Evolutionary conservation across 2,888 invertebrate species (phyloP).

Genomic region (Opisthograptis luteolata): DNA sequence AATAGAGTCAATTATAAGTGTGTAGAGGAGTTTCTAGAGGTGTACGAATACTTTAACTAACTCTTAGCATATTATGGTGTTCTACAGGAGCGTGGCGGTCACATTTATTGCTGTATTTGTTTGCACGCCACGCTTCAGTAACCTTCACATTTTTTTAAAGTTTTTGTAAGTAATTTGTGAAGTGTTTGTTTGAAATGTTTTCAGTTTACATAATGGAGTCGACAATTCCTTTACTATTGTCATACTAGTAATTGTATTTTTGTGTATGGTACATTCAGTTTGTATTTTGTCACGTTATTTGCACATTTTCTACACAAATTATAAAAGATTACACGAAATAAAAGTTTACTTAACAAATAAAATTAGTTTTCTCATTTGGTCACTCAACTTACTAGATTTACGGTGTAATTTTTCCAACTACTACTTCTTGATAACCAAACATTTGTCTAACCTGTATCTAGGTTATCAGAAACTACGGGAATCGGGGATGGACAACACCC

Average conservation of each 20-base stretch:
- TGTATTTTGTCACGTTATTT: slow-evolving; percentile 71
- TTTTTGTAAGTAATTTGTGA: background rate
- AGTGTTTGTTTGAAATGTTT: slow-evolving; percentile 5
- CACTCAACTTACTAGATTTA: background rate
- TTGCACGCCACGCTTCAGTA: background rate
- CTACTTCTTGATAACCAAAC: no score
- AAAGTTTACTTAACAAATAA: slow-evolving; percentile 62
- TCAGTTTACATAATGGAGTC: slow-evolving; percentile 28
- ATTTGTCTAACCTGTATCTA: no score
- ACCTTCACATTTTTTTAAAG: background rate
- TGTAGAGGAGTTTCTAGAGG: no score
- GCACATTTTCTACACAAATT: slow-evolving; percentile 80
- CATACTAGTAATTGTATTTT: slow-evolving; percentile 55
- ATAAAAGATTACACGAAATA: slow-evolving; percentile 78
- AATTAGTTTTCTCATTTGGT: slow-evolving; percentile 24
- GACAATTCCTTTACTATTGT: slow-evolving; percentile 62
- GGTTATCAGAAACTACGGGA: no score
- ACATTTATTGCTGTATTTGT: background rate
- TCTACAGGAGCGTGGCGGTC: background rate
- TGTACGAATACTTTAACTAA: background rate
- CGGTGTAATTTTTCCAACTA: no score
- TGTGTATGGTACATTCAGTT: slow-evolving; percentile 70
- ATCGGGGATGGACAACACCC: no score
- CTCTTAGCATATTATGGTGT: background rate
- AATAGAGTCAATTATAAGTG: no score